These are phyloP conservation scores for Ophion slaviceki DNA, from an alignment of 2,888 invertebrate genomes.

Conservation along the genomic window DNA sequence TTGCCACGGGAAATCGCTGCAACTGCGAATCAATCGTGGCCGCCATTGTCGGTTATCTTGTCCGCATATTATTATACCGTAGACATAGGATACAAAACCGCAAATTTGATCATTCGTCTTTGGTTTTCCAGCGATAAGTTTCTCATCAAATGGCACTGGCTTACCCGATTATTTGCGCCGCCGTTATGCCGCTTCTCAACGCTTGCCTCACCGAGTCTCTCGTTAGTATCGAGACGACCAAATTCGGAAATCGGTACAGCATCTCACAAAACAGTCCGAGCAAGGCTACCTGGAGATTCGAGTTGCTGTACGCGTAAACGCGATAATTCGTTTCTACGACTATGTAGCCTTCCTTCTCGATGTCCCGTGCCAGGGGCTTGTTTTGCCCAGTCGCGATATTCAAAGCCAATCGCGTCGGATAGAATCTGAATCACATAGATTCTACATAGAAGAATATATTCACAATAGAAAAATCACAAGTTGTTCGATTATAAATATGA, in stretches of 20 bases:
- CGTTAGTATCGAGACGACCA: conserved; percentile 96
- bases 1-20: no score
- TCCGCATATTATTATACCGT: no score
- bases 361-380: conserved; percentile 81
- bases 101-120: not conserved
- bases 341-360: conserved; percentile 89
- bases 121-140: not conserved
- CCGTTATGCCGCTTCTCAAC: conserved; percentile 97
- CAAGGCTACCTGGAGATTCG: conserved; percentile 95
- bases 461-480: not conserved
- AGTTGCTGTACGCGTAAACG: conserved; percentile 98
- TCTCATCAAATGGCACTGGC: not conserved
- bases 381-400: conserved; percentile 90
- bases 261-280: conserved; percentile 97
- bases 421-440: conserved; percentile 87
- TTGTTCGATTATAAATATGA: not conserved
- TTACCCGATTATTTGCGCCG: conserved; percentile 94
- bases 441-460: not conserved
- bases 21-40: no score
- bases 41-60: no score
- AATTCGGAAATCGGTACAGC: conserved; percentile 97
- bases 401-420: conserved; percentile 96
- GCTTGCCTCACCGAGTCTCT: conserved; percentile 98
- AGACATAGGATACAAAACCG: no score
- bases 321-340: conserved; percentile 98